Percentiles rank a stretch among this genome's conserved stretches.
phyloP scores from a whole-genome alignment of 2,113 vertebrate genomes.

The Crypturellus undulatus region DNA sequence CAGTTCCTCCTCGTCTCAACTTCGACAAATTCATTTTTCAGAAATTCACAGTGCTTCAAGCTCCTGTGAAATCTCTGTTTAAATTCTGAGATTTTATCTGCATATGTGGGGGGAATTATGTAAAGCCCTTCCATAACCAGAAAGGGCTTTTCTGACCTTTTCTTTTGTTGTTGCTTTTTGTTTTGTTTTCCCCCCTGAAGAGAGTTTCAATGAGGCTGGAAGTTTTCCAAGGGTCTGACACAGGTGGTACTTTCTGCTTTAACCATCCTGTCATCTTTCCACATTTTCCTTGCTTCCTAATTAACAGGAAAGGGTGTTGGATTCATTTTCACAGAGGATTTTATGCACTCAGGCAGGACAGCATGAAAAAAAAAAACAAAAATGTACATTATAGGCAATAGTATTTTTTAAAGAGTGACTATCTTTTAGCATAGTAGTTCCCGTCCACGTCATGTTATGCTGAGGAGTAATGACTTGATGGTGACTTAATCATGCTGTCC shows the following conservation, averaged over 20 bases:
- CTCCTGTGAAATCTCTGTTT: conserved; percentile 44
- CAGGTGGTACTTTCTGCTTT: conserved; percentile 22
- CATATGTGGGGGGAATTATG: conserved; percentile 26
- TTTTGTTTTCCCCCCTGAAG: not conserved
- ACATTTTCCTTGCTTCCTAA: conserved; percentile 40
- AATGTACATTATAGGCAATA: conserved; percentile 26
- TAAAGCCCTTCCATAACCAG: conserved; percentile 49
- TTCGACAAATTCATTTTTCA: conserved; percentile 78
- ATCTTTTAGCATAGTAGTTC: not conserved
- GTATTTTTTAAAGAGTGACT: not conserved
- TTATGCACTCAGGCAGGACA: conserved; percentile 40
- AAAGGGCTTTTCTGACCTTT: conserved; percentile 38
- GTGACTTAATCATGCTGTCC: not conserved
- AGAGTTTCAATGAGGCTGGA: conserved; percentile 48
- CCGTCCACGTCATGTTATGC: not conserved
- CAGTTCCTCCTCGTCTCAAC: conserved; percentile 49
- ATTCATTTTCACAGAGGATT: conserved; percentile 60
- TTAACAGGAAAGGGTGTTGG: conserved; percentile 59
- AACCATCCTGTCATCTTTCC: conserved; percentile 35
- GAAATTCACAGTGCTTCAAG: conserved; percentile 61
- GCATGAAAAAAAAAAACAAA: not conserved
- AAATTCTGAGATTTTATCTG: conserved; percentile 41
- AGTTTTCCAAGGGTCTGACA: conserved; percentile 39
- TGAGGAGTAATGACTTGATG: not conserved
- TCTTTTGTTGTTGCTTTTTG: not conserved